phyloP scores from a whole-genome alignment of 2,797 vertebrate genomes.

The Prionace glauca region DNA sequence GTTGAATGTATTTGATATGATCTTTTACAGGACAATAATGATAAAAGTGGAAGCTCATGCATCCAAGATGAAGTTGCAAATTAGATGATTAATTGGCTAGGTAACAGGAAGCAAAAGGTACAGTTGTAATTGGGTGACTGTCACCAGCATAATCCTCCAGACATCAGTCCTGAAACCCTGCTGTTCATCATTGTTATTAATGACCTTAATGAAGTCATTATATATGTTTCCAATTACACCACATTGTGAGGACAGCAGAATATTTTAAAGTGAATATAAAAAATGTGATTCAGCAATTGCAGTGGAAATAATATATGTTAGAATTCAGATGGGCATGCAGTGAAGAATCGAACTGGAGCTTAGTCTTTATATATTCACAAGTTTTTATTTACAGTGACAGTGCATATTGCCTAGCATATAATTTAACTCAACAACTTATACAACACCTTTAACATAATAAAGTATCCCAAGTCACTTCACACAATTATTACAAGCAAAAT shows the following conservation, averaged over 20 bases:
- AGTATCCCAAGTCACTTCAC: not conserved
- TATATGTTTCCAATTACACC: not conserved
- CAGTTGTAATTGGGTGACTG: not conserved
- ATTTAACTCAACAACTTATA: not conserved
- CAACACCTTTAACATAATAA: not conserved
- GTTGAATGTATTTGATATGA: not conserved
- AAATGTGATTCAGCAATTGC: not conserved
- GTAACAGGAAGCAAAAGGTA: conserved; percentile 13
- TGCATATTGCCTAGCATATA: not conserved
- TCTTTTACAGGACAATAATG: not conserved
- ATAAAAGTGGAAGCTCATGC: not conserved
- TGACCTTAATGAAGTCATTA: not conserved
- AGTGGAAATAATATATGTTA: not conserved
- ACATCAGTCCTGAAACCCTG: not conserved
- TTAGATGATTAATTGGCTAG: conserved; percentile 15
- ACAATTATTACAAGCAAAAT: not conserved
- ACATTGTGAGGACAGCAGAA: not conserved
- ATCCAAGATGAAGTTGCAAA: not conserved
- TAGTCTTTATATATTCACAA: not conserved
- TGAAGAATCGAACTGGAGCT: not conserved
- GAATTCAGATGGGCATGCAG: not conserved
- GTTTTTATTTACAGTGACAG: not conserved
- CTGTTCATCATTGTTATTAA: conserved; percentile 16
- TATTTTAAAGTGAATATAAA: not conserved
- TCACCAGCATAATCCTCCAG: not conserved